Evolutionary conservation across 2,797 vertebrate genomes (phyloP).

Genomic region (Bryconaethiops microstoma): DNA sequence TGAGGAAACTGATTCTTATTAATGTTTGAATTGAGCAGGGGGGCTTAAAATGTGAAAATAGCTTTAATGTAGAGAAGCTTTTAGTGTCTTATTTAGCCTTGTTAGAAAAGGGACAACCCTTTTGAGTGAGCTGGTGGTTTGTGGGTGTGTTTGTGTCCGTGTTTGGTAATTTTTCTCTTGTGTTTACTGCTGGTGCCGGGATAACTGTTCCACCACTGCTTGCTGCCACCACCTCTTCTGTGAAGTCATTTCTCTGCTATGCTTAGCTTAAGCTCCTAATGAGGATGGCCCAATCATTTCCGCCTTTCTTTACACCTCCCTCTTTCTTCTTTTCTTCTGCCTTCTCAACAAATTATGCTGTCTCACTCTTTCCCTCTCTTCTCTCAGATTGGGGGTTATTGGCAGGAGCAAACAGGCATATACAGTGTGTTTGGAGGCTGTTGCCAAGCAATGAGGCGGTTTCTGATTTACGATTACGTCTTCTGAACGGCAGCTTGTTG

Average conservation of each 20-base stretch:
- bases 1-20: too few species aligned
- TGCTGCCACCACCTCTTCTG: slow-evolving; percentile 21
- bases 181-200: slow-evolving; percentile 10
- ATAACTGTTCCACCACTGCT: slow-evolving; percentile 14
- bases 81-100: background rate
- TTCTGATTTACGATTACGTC: slow-evolving; percentile 76
- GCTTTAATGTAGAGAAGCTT: background rate
- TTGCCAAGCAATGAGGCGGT: slow-evolving; percentile 75
- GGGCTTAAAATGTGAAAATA: background rate
- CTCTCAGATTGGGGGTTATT: slow-evolving; percentile 59
- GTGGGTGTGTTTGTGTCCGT: background rate
- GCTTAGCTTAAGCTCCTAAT: slow-evolving; percentile 8
- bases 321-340: background rate
- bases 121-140: background rate
- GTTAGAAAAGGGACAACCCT: background rate
- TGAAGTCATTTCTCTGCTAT: slow-evolving; percentile 38
- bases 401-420: slow-evolving; percentile 68
- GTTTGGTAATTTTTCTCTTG: slow-evolving; percentile 27
- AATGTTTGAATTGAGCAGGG: background rate
- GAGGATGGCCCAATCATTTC: slow-evolving; percentile 34
- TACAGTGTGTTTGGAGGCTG: slow-evolving; percentile 73
- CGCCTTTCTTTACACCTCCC: background rate
- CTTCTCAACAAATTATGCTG: background rate
- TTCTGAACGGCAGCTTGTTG: slow-evolving; percentile 74
- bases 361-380: slow-evolving; percentile 35